Evolutionary conservation across 2,797 vertebrate species (phyloP).

Genomic region (Phrynocephalus forsythii): DNA sequence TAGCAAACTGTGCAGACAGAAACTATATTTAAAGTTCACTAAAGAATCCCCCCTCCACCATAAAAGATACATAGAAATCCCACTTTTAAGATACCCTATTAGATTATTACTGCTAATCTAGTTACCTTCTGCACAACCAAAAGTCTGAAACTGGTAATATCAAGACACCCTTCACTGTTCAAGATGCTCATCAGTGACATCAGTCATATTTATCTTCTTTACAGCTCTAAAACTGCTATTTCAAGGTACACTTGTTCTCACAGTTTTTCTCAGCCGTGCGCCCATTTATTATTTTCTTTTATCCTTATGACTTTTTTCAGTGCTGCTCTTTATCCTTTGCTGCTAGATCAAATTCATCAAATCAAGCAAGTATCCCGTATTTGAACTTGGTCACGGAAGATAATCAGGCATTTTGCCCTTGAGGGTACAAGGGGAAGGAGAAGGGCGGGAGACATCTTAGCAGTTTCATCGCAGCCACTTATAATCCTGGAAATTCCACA

Average conservation of each 20-base stretch:
- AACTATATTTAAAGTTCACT: background rate
- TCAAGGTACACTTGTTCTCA: slow-evolving; percentile 7
- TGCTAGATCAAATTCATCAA: background rate
- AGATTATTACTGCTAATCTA: slow-evolving; percentile 4
- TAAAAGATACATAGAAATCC: background rate
- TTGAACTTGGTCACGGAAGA: background rate
- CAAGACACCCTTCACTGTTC: background rate
- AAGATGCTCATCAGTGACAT: slow-evolving; percentile 23
- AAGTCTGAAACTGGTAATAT: slow-evolving; percentile 4
- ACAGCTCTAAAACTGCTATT: slow-evolving; percentile 41
- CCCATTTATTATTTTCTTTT: slow-evolving; percentile 8
- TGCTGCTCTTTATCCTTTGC: slow-evolving; percentile 17
- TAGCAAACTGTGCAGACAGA: background rate
- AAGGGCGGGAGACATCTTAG: background rate
- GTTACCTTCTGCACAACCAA: background rate
- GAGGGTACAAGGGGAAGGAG: background rate
- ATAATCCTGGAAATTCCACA: background rate
- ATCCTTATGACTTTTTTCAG: background rate
- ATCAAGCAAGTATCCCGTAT: background rate
- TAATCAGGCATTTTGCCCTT: background rate
- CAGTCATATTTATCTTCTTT: slow-evolving; percentile 31
- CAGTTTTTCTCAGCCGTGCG: slow-evolving; percentile 14
- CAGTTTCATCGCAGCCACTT: background rate
- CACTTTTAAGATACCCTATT: background rate
- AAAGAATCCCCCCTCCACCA: background rate